Conservation (phyloP, 1,140 invertebrate species). For the Mya arenaria region DNA sequence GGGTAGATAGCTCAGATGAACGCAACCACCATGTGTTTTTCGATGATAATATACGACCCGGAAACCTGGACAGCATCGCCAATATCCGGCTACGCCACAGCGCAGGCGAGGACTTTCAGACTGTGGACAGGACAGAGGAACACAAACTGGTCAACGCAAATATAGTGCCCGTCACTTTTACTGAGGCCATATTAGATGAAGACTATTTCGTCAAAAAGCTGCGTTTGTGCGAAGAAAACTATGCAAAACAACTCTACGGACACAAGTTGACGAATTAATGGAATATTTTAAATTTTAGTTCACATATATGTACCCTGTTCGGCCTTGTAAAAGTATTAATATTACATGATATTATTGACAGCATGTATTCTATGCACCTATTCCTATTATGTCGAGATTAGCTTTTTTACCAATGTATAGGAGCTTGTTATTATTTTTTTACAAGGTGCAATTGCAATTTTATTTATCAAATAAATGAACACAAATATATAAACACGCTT, state of each 20-base stretch:
- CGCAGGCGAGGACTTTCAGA: not conserved
- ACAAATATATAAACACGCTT: too few species aligned
- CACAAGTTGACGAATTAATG: not conserved
- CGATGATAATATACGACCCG: constrained; percentile 52
- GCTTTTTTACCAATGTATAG: too few species aligned
- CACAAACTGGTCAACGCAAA: constrained; percentile 36
- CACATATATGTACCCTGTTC: too few species aligned
- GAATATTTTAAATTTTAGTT: too few species aligned
- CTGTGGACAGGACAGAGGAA: constrained; percentile 18
- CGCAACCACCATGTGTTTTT: constrained; percentile 47
- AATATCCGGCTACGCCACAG: constrained; percentile 33
- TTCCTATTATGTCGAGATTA: too few species aligned
- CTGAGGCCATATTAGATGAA: constrained; percentile 47
- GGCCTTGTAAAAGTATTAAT: too few species aligned
- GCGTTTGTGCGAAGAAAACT: constrained; percentile 34
- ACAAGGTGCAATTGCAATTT: too few species aligned
- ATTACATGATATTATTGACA: too few species aligned
- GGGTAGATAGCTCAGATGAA: constrained; percentile 27
- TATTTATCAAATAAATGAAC: too few species aligned
- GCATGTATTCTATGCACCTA: too few species aligned
- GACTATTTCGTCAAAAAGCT: constrained; percentile 49
- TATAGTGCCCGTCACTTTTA: constrained; percentile 43
- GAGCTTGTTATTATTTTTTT: too few species aligned
- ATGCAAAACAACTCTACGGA: not conserved
- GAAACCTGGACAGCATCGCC: constrained; percentile 40